Evolutionary conservation across 2,113 vertebrate species (phyloP), one percentile per base, ranked within the genome.

Genomic region (Tachuris rubrigastra): DNA sequence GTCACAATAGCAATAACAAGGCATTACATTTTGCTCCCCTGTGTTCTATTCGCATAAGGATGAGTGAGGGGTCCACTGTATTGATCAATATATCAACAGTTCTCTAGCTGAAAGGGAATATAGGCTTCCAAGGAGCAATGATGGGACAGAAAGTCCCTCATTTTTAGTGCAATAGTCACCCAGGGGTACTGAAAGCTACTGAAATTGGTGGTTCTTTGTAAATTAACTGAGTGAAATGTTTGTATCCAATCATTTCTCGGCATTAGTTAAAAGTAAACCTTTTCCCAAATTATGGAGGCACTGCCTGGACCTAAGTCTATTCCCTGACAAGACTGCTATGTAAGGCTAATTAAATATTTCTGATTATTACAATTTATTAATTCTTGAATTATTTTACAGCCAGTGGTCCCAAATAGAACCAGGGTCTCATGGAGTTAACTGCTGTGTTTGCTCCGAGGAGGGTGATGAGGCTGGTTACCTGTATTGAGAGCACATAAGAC

Each of bases 1-100:
- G 96, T 93, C 84, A 85, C n/a, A 66, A 53, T 18, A 85, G 87
- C 94, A 92, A 87, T 87, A 93, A 89, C 93, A 95, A 94, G 81
- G 85, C 93, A 84, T 93, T 93, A 90, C 73, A 47, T 93, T 96
- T 84, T 89, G 65, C 28, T 95, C 65, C 79, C 73, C 39, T 74
- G 80, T 87, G 91, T 84, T 87, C 84, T 92, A 12, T 66, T 85
- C 9, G 3, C 49, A 56, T 50, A 89, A 94, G 91, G 95, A 92
- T 87, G 91, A 95, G 65, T 63, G 87, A 97, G 56, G 80, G 27
- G 60, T 67, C 52, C 22, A 5, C 65, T 15, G 33, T 93, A 85
- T 68, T 95, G 91, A 94, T 87, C 89, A 55, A 95, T 95, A 82
- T 72, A 92, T 75, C 93, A 95, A 71, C 60, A 68, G 25, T 65